phyloP scores from a whole-genome alignment of 2,888 invertebrate genomes.

The Luperina nickerlii region DNA sequence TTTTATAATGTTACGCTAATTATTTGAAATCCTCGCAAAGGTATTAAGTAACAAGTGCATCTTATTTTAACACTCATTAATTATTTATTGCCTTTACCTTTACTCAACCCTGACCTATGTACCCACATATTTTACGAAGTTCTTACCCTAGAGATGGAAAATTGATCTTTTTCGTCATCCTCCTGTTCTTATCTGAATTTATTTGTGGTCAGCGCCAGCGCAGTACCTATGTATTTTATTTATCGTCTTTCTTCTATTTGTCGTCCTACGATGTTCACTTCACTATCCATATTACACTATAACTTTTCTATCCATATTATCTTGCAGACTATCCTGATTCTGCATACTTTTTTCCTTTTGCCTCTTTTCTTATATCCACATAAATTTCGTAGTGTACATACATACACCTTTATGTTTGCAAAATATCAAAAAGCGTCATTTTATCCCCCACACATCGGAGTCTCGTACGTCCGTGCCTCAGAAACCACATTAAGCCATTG shows the following conservation, averaged over 20 bases:
- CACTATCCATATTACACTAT: no score
- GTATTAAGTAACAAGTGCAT: neutral
- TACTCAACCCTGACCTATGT: no score
- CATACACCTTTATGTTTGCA: neutral
- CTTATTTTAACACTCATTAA: neutral
- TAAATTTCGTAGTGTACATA: neutral
- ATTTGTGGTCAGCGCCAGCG: neutral
- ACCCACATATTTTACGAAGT: neutral
- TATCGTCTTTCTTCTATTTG: neutral
- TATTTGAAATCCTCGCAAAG: neutral
- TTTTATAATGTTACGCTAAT: neutral
- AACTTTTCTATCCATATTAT: neutral
- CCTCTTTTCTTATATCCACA: neutral
- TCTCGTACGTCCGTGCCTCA: slow-evolving; percentile 43
- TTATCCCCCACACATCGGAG: slow-evolving; percentile 61
- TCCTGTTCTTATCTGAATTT: neutral
- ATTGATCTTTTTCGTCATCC: neutral
- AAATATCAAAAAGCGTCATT: slow-evolving; percentile 56
- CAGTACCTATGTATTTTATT: neutral
- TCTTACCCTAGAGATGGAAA: no score
- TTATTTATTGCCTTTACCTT: neutral
- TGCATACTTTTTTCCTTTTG: neutral
- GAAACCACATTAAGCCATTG: no score
- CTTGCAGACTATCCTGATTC: neutral
- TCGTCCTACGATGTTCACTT: no score